Base-by-base conservation (phyloP, 2,797 vertebrate species). In the Schizopygopsis malacanthus region DNA sequence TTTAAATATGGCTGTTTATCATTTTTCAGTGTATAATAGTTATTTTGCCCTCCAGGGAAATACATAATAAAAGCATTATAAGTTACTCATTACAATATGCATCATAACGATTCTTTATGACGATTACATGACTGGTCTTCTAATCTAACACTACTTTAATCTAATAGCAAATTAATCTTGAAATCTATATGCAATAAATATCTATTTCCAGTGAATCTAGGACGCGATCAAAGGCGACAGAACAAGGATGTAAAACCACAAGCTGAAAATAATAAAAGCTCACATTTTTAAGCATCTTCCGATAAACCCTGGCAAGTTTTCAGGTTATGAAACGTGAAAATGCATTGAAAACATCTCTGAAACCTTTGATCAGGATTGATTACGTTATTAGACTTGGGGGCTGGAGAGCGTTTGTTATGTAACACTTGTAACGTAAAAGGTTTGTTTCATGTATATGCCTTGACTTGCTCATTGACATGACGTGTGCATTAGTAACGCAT, bases 401-500 rank as follows among this genome's bases (percentile, higher is more conserved):
- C 11, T 75, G 86, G 63, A 69, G 80, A 82, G 79, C 56, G 15
- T 43, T 80, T 75, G 63, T 84, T 71, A 81, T 75, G 37, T 59
- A 73, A 81, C 4, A 83, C 76, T 39, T 22, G 13, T 52, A 39
- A 79, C 71, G 59, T 33, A 87, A 83, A 41, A 86, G 9, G 47
- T 61, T 52, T 61, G 22, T 79, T 28, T 43, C 33, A 33, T 50
- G 52, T 59, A 82, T 86, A 10, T 82, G 83, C 59, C 82, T 47
- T 6, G 65, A 85, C 87, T 79, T 85, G 85, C 81, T 41, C 67
- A 86, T 90, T 85, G 75, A 83, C 52, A 80, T 43, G 56, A 65
- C 54, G 37, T 76, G 50, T 25, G 28, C 52, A 45, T 39, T 37
- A 73, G 43, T 41, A 79, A 90, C 92, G 93, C 93, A 93, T 93